A percentile compares a stretch with the other conserved stretches of the same genome.
phyloP scores from a whole-genome alignment of 2,797 vertebrate genomes.

The Squalus acanthias region DNA sequence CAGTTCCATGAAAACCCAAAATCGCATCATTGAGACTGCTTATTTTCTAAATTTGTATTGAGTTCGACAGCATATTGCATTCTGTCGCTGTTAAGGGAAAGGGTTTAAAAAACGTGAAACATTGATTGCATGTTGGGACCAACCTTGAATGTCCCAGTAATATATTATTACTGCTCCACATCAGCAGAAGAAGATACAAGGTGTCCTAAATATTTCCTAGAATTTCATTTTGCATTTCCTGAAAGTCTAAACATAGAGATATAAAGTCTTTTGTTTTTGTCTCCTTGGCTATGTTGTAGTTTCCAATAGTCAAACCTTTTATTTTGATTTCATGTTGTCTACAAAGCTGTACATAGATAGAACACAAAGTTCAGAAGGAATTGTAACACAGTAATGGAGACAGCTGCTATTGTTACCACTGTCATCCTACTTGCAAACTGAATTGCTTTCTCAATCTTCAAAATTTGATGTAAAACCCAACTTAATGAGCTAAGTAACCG shows the following conservation, averaged over 20 bases:
- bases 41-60: not conserved
- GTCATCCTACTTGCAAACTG: not conserved
- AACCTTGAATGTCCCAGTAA: not conserved
- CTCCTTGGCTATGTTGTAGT: not conserved
- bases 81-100: not conserved
- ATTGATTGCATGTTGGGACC: not conserved
- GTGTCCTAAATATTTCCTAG: not conserved
- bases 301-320: not conserved
- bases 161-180: no score
- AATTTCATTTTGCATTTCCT: not conserved
- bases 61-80: not conserved
- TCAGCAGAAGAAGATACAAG: not conserved
- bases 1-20: not conserved
- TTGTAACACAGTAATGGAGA: not conserved
- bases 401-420: not conserved
- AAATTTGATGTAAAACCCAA: not conserved
- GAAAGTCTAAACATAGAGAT: conserved; percentile 21
- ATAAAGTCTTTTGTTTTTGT: conserved; percentile 18
- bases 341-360: not conserved
- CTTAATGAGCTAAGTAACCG: not conserved
- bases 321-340: not conserved
- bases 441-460: not conserved
- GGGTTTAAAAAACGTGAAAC: not conserved
- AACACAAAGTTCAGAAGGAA: not conserved
- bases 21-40: no score